phyloP scores from a whole-genome alignment of 1,140 invertebrate species.

The Tetraneura akinire region DNA sequence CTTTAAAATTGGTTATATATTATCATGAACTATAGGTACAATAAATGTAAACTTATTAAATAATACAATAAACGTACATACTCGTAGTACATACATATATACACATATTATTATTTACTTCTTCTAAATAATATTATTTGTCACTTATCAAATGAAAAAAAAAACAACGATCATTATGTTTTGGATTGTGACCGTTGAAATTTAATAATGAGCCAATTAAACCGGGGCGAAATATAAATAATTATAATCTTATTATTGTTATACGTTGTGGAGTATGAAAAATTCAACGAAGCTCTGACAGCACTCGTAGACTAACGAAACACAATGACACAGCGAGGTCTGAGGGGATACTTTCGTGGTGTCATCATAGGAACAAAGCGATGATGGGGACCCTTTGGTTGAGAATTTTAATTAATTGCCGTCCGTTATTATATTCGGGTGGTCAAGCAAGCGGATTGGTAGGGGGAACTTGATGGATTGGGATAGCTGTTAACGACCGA shows the following conservation, averaged over 20 bases:
- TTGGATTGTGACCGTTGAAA: not conserved
- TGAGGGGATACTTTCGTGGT: slow-evolving; percentile 40
- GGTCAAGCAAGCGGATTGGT: slow-evolving; percentile 37
- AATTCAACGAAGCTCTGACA: slow-evolving; percentile 1
- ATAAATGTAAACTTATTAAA: too few relatives aligned
- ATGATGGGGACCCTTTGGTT: slow-evolving; percentile 25
- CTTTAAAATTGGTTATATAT: too few relatives aligned
- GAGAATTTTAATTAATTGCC: slow-evolving; percentile 51
- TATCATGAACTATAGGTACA: too few relatives aligned
- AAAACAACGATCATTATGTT: not conserved
- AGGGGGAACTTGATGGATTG: slow-evolving; percentile 39
- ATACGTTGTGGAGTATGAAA: slow-evolving; percentile 24
- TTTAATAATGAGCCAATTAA: not conserved
- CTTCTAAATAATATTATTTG: too few relatives aligned
- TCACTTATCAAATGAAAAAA: not conserved
- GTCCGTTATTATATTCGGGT: slow-evolving; percentile 46
- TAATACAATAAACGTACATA: too few relatives aligned
- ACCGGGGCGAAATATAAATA: slow-evolving; percentile 5
- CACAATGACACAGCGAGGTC: slow-evolving; percentile 17
- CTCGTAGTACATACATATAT: too few relatives aligned
- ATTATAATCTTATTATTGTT: slow-evolving; percentile 13
- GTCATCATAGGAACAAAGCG: slow-evolving; percentile 48
- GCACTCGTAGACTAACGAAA: slow-evolving; percentile 36
- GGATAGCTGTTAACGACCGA: slow-evolving; percentile 44
- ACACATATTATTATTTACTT: too few relatives aligned